Evolutionary conservation across 2,797 vertebrate species (phyloP), one percentile per base, ranked within the genome.

Genomic region (Sebastes melanostomus): DNA sequence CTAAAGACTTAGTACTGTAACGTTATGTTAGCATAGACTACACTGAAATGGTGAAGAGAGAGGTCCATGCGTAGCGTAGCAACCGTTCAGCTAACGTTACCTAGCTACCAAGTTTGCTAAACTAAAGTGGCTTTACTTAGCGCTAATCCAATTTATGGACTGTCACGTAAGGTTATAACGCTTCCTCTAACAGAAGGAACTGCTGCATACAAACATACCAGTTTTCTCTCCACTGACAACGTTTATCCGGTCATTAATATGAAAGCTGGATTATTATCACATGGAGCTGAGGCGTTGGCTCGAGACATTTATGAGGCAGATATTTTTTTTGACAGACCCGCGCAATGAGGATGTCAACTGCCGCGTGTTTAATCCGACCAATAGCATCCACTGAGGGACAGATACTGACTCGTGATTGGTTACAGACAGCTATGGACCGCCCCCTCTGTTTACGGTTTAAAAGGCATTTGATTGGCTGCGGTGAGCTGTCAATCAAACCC

Each of bases 121-220:
- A 82, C 72, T 85, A 86, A 18, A 72, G 20, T 72, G 85, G 89
- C 84, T 90, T 88, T 84, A 89, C 77, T 83, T 62, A 79, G 56
- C 50, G 69, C 76, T 95, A 95, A 94, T 94, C 93, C 93, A 91
- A 93, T 94, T 94, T 92, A 80, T 60, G 38, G 36, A 62, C 80
- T 77, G 85, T 73, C 85, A 86, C 77, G 84, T 73, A 82, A 29
- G 3, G 27, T 16, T 46, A 42, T 18, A 58, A 84, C 78, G 56
- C 66, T 83, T 83, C 80, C 71, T 75, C 22, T 55, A 68, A 80
- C 32, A 34, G 3, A 24, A 3, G 2, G 2, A 63, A 16, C 54
- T 12, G 14, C 14, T 2, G 13, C 4, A 10, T 4, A 20, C 11
- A 46, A 22, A 69, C 2, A 10, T 2, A 27, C 6, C 10, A 1